Evolutionary conservation across 2,888 invertebrate genomes (phyloP), one percentile per base, ranked within the genome.

Genomic region (Oscheius myriophilus): DNA sequence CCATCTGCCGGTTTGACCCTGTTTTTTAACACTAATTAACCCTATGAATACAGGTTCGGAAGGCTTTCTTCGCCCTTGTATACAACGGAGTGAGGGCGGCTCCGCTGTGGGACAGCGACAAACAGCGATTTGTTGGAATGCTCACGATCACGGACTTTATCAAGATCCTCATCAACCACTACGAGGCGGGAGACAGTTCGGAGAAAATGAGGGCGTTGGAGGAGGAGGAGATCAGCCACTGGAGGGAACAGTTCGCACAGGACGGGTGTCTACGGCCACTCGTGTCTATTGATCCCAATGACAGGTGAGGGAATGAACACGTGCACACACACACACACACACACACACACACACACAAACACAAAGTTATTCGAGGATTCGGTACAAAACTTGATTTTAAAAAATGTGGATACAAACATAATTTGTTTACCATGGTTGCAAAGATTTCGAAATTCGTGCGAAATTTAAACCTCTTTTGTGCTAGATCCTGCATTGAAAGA

Each of bases 1-100:
- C 54, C 94, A 96, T 88, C 91, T 98, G 72, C 92, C 95, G 81
- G 97, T 86, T 39, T 66, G 69, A 6, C 70, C 21, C 11, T 46
- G 6, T 3, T 46, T 18, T 16, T 46, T 33, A 33, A 33, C 4
- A 18, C 21, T 39, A 39, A 26, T 43, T 3, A 25, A 12, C 12
- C 42, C 21, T 49, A 39, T n/a, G n/a, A 12, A 16, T 75, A 58
- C 66, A 82, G 83, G 83, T 96, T 78, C 95, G 96, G 89, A 96
- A 96, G 89, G 97, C 98, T 61, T 99, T 99, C 90, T 98, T 95
- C 89, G 98, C 98, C 49, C 91, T 99, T 78, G 96, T 99, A 70
- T 95, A 96, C 89, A 84, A 98, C 90, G 83, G 86, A 26, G 86
- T 86, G 9, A 80, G 86, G 6, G 86, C 86, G 42, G 86, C 86